A percentile compares a stretch with the other conserved stretches of the same genome.
phyloP scores from a whole-genome alignment of 2,888 invertebrate species.

The Schizotus pectinicornis region DNA sequence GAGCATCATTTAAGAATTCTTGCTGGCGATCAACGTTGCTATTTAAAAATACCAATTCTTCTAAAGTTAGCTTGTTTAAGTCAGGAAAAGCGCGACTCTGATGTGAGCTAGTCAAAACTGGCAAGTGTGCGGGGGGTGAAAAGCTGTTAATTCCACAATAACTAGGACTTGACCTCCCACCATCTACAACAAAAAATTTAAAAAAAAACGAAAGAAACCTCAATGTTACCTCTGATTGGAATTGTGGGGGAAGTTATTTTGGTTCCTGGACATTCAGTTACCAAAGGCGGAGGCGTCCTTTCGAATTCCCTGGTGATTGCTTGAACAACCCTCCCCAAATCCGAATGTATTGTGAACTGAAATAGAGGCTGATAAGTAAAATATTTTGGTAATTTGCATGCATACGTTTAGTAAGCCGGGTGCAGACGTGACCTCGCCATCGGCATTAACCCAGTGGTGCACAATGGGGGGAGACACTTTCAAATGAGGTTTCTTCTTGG shows the following conservation, averaged over 20 bases:
- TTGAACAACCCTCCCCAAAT: conserved; percentile 80
- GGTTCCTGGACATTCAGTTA: conserved; percentile 46
- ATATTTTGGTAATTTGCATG: neutral
- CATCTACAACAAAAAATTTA: conserved; percentile 44
- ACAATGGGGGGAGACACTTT: conserved; percentile 69
- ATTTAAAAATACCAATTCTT: conserved; percentile 73
- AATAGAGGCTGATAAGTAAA: conserved; percentile 29
- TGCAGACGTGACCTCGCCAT: conserved; percentile 74
- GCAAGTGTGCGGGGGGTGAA: conserved; percentile 46
- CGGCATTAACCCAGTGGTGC: conserved; percentile 75
- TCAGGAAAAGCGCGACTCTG: conserved; percentile 58
- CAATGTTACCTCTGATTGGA: conserved; percentile 41
- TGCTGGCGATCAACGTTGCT: conserved; percentile 75
- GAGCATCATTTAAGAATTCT: conserved; percentile 74
- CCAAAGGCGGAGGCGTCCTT: conserved; percentile 65
- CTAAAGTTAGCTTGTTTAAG: conserved; percentile 61
- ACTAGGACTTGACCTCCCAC: conserved; percentile 50
- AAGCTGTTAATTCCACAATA: conserved; percentile 45
- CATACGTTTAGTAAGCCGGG: conserved; percentile 77
- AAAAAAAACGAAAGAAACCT: no score
- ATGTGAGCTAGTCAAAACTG: conserved; percentile 17
- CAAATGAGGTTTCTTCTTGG: conserved; percentile 75
- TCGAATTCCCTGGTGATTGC: conserved; percentile 81
- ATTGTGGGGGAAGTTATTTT: conserved; percentile 41
- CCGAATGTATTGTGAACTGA: conserved; percentile 77